Conservation (phyloP, 2,888 invertebrate species). For the Mythimna vitellina region DNA sequence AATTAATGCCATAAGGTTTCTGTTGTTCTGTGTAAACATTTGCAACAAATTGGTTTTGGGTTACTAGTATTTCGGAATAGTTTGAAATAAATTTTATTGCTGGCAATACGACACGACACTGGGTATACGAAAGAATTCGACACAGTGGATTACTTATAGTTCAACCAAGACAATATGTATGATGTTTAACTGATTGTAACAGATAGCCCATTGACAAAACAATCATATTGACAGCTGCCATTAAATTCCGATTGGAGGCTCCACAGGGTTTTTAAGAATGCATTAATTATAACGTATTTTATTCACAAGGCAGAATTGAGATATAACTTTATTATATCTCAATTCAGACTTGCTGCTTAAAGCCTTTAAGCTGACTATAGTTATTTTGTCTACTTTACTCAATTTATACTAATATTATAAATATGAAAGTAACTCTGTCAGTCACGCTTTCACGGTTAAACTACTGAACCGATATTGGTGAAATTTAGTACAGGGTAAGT, state of each 20-base stretch:
- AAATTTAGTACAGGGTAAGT: too few relatives aligned
- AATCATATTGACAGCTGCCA: slow-evolving; percentile 49
- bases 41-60: slow-evolving; percentile 27
- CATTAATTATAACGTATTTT: slow-evolving; percentile 13
- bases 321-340: not conserved
- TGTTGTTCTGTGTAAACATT: slow-evolving; percentile 61
- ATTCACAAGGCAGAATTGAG: not conserved
- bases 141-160: not conserved
- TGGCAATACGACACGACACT: slow-evolving; percentile 29
- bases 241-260: slow-evolving; percentile 48
- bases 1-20: slow-evolving; percentile 73
- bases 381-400: not conserved
- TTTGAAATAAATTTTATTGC: not conserved
- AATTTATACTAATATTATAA: not conserved
- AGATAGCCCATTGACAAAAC: slow-evolving; percentile 44
- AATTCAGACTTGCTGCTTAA: too few relatives aligned
- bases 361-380: too few relatives aligned
- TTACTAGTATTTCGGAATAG: slow-evolving; percentile 24
- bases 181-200: slow-evolving; percentile 26
- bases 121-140: not conserved
- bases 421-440: too few relatives aligned
- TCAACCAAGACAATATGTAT: slow-evolving; percentile 12
- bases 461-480: too few relatives aligned
- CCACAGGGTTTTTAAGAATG: slow-evolving; percentile 26
- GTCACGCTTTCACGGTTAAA: too few relatives aligned